A percentile compares a stretch with the other conserved stretches of the same genome.
phyloP scores from a whole-genome alignment of 2,113 vertebrate species.

The Boleophthalmus pectinirostris region DNA sequence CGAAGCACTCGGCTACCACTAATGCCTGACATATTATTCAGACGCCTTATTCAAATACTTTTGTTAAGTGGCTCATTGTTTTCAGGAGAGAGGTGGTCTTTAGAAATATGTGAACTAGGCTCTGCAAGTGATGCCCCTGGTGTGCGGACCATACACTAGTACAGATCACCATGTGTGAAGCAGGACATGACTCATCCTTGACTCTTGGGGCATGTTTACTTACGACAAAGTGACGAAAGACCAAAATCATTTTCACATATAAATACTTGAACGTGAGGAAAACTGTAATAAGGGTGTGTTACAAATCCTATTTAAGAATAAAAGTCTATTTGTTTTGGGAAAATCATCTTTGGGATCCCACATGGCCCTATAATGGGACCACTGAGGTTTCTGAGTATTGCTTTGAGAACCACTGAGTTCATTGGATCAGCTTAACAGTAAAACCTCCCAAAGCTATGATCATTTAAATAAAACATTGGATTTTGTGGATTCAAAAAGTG shows the following conservation, averaged over 20 bases:
- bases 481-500: slow-evolving; percentile 63
- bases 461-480: slow-evolving; percentile 83
- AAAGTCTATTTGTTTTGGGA: slow-evolving; percentile 38
- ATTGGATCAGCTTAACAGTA: slow-evolving; percentile 64
- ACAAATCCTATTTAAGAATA: background rate
- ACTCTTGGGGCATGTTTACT: background rate
- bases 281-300: background rate
- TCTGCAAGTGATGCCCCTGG: background rate
- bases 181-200: background rate
- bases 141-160: background rate
- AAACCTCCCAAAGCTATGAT: slow-evolving; percentile 81
- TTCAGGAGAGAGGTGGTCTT: background rate
- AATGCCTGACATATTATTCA: slow-evolving; percentile 33
- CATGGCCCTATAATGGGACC: slow-evolving; percentile 37
- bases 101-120: background rate
- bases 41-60: slow-evolving; percentile 18
- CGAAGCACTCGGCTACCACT: slow-evolving; percentile 38
- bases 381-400: slow-evolving; percentile 37
- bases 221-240: background rate
- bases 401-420: slow-evolving; percentile 53
- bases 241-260: background rate
- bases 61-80: background rate
- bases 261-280: background rate
- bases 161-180: background rate
- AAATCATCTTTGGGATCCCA: slow-evolving; percentile 52